Base-by-base conservation (phyloP, 1,140 invertebrate genomes). In the Bombus waltoni region DNA sequence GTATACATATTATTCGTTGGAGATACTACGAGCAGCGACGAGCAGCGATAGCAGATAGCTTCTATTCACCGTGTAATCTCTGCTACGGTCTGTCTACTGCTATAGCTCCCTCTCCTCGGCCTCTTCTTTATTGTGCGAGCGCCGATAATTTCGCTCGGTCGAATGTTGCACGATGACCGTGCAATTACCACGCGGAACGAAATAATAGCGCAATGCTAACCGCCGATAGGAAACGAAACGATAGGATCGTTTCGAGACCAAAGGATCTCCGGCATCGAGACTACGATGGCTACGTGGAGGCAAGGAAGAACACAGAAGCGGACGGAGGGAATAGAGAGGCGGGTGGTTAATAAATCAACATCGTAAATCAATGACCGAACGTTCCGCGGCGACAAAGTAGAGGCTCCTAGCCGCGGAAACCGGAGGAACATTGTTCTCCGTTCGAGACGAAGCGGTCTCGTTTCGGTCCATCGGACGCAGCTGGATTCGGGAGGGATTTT, bases 291-390 rank as follows among this genome's bases (percentile, higher is more conserved):
- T 38, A 40, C 2, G 22, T 1, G 66, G 22, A 28, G 10, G 68
- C 4, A 11, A 40, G 38, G 38, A 32, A 70, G 25, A 70, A 70
- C 10, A 28, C 9, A 70, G 15, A 22, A 1, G 9, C 32, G 13
- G 9, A 68, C 9, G 22, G 22, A 28, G 35, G 6, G 35, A 22
- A 10, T 1, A 15, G 1, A 25, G 22, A 40, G 18, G 62, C 13
- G n/a, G 15, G 32, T 6, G 47, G 47, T 57, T 59, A 81, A 81
- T 81, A 72, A 81, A 81, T 74, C 71, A 70, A 68, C 78, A 44
- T 44, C 44, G 62, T 70, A 44, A 80, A 68, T 80, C 78, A 80
- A 47, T 80, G 62, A 44, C 66, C 42, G 77, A 66, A 66, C 77
- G 42, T 32, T 65, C 40, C 25, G 10, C 28, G 66, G 62, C 40